Evolutionary conservation across 1,140 invertebrate genomes (phyloP).

Genomic region (Hyles vespertilio): DNA sequence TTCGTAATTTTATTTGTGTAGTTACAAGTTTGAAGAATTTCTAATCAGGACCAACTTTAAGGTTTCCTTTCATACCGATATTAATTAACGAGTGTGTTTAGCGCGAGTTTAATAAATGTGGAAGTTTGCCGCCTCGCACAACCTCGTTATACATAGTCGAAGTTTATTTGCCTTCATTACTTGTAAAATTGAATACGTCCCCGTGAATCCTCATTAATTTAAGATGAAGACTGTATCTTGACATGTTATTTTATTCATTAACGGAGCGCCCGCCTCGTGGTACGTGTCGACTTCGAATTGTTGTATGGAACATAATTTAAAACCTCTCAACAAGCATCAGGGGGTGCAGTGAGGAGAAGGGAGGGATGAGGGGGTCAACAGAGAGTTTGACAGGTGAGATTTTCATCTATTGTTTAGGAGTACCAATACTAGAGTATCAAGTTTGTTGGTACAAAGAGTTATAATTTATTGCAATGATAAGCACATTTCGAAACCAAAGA

Average conservation of each 20-base stretch:
- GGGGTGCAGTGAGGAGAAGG: constrained; percentile 26
- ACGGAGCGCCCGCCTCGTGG: constrained; percentile 53
- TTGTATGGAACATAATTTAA: constrained; percentile 70
- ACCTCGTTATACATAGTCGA: constrained; percentile 30
- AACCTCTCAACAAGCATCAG: constrained; percentile 65
- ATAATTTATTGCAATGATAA: too few species aligned
- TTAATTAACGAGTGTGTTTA: constrained; percentile 65
- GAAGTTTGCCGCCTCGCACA: constrained; percentile 44
- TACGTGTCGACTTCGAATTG: constrained; percentile 62
- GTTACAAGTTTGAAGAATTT: constrained; percentile 48
- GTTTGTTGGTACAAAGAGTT: too few species aligned
- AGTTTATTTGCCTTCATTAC: constrained; percentile 69
- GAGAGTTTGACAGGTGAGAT: constrained; percentile 1
- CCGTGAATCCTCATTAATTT: constrained; percentile 72
- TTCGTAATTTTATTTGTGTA: constrained; percentile 42
- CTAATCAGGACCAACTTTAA: constrained; percentile 61
- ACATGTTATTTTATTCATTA: constrained; percentile 75
- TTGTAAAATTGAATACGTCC: constrained; percentile 72
- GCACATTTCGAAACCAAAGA: too few species aligned
- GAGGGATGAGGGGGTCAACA: constrained; percentile 3
- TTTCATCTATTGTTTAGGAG: constrained; percentile 4
- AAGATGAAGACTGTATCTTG: constrained; percentile 72
- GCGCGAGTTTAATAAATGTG: constrained; percentile 51
- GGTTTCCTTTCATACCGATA: constrained; percentile 64
- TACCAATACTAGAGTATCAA: neutral